Evolutionary conservation across 2,888 invertebrate genomes (phyloP).

Genomic region (Athalia cordata): DNA sequence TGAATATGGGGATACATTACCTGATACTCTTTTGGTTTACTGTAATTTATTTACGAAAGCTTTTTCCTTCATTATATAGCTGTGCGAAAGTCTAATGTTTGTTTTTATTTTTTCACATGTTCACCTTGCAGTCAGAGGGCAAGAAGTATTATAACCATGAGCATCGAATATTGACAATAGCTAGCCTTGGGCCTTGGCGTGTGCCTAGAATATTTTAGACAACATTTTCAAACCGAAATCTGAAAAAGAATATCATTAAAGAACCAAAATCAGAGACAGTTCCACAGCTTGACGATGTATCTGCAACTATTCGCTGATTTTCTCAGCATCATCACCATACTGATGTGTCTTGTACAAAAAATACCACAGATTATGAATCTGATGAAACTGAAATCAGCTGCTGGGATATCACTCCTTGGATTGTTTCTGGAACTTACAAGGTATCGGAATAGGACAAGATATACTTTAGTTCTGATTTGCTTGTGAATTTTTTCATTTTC

Average conservation of each 20-base stretch:
- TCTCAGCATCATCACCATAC: conserved; percentile 85
- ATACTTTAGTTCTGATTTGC: conserved; percentile 37
- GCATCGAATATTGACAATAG: too few species aligned
- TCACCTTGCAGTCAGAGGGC: too few species aligned
- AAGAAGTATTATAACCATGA: too few species aligned
- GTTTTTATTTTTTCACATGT: too few species aligned
- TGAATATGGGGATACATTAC: too few species aligned
- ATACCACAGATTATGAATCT: conserved; percentile 88
- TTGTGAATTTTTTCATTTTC: conserved; percentile 31
- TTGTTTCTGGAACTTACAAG: conserved; percentile 82
- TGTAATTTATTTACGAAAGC: too few species aligned
- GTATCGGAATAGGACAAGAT: conserved; percentile 72
- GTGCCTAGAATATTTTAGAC: neutral
- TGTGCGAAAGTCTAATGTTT: too few species aligned
- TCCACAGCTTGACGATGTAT: conserved; percentile 21
- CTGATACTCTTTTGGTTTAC: too few species aligned
- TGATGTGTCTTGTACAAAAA: conserved; percentile 86
- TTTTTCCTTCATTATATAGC: too few species aligned
- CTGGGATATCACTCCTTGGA: conserved; percentile 81
- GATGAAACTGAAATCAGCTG: conserved; percentile 79
- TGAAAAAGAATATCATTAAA: neutral
- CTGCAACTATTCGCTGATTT: conserved; percentile 74
- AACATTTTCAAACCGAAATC: conserved; percentile 43
- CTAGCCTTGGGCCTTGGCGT: too few species aligned
- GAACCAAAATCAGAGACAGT: neutral